Base-by-base conservation (phyloP, 2,888 invertebrate species). In the Cerastoderma edule region DNA sequence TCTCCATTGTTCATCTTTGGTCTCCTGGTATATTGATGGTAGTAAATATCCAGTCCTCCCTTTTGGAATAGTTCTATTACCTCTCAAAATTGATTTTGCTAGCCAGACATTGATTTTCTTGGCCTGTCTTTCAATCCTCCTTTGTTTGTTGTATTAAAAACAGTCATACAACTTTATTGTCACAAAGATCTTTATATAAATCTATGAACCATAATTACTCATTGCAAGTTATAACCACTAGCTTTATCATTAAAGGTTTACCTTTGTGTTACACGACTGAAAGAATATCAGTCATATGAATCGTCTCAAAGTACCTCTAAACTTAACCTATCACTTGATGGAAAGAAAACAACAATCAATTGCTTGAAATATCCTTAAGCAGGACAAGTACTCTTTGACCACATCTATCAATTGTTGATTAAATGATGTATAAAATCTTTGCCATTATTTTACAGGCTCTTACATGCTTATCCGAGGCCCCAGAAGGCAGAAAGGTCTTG, bases 391-490 rank as follows among this genome's bases (percentile, higher is more conserved):
- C 2, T 46, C 2, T 1, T 5, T 19, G 1, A 46, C 19, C 46
- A 46, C 1, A n/a, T 16, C 46, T 46, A 16, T 19, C 8, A 39
- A 39, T 8, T 10, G 39, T 39, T 39, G 39, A 10, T 39, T 39
- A 39, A 8, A 10, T 39, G 10, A 39, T 8, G 10, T 39, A 39
- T 19, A 46, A 16, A 19, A 1, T 19, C 16, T 46, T 2, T 5
- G 46, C 46, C 0, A 68, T 68, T 28, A n/a, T 54, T 39, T 85
- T 88, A 16, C 83, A 92, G 92, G 92, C 91, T 13, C 78, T 93
- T 24, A 92, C 93, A 4, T 93, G 92, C 85, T 67, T 93, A 64
- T 89, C 92, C 28, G 93, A 93, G 77, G 92, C 93, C 3, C 93
- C 93, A 44, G 91, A 92, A 82, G 93, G 92, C 48, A 87, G 93